Evolutionary conservation across 1,140 invertebrate genomes (phyloP).

Genomic region (Spodoptera frugiperda): DNA sequence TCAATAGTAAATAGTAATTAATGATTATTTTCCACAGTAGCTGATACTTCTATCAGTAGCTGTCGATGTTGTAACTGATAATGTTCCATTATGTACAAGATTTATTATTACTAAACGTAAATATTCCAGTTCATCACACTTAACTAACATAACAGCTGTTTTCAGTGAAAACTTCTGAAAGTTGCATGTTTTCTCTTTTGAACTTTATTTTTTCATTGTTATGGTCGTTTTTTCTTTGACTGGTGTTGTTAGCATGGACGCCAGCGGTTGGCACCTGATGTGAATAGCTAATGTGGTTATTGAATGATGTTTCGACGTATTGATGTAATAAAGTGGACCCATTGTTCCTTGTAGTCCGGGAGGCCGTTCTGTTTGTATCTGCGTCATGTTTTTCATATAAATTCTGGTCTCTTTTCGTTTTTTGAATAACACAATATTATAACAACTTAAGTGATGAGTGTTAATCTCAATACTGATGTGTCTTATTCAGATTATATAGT

Average conservation of each 20-base stretch:
- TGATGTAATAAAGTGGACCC: constrained; percentile 38
- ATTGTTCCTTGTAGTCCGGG: constrained; percentile 35
- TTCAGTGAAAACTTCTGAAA: constrained; percentile 16
- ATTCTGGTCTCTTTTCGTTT: too few relatives aligned
- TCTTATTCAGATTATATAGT: too few relatives aligned
- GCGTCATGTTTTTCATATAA: background rate
- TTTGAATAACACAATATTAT: too few relatives aligned
- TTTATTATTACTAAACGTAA: constrained; percentile 1
- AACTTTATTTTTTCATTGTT: background rate
- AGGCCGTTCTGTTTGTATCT: background rate
- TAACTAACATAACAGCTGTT: background rate
- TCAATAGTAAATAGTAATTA: background rate
- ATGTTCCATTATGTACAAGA: background rate
- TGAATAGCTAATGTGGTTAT: constrained; percentile 33
- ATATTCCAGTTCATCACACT: too few relatives aligned
- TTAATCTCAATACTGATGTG: too few relatives aligned
- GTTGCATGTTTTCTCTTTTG: background rate
- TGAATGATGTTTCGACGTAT: constrained; percentile 43
- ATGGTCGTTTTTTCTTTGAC: background rate
- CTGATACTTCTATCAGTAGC: constrained; percentile 7
- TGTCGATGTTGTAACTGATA: constrained; percentile 5
- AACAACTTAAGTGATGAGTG: too few relatives aligned
- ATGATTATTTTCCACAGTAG: background rate
- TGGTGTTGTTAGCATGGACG: constrained; percentile 11
- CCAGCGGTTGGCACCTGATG: constrained; percentile 30